Evolutionary conservation across 2,113 vertebrate species (phyloP).

Genomic region (Micromys minutus): DNA sequence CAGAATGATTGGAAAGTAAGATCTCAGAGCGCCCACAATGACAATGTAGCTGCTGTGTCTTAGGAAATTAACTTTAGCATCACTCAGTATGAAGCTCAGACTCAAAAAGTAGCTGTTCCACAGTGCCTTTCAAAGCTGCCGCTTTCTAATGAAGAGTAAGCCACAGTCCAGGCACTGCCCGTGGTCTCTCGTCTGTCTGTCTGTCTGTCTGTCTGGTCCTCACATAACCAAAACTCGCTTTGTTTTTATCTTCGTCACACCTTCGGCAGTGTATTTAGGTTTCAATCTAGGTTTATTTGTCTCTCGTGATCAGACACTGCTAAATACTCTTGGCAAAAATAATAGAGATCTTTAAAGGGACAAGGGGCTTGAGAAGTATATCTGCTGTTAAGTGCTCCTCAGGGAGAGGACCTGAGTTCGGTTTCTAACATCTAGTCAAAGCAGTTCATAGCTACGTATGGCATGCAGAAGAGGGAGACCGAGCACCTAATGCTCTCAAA

Average conservation of each 20-base stretch:
- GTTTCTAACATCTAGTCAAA: neutral
- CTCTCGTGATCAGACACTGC: neutral
- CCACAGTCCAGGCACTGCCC: neutral
- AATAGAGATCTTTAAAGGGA: neutral
- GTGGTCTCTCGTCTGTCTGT: neutral
- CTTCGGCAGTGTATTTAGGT: neutral
- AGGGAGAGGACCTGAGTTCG: neutral
- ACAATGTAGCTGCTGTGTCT: neutral
- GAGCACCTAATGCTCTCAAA: neutral
- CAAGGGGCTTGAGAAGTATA: neutral
- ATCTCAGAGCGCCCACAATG: neutral
- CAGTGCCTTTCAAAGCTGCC: slow-evolving; percentile 12
- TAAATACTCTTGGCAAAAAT: slow-evolving; percentile 46
- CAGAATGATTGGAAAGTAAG: slow-evolving; percentile 8
- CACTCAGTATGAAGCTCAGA: neutral
- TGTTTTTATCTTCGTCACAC: neutral
- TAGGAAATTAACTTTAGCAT: slow-evolving; percentile 21
- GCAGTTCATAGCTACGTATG: neutral
- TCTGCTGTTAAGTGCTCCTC: neutral
- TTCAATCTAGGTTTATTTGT: neutral
- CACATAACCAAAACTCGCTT: neutral
- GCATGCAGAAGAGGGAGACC: neutral
- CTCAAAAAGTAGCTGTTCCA: neutral
- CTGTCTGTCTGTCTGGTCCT: neutral
- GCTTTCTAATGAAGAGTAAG: neutral